Evolutionary conservation across 2,888 invertebrate genomes (phyloP).

Genomic region (Nebria brevicollis): DNA sequence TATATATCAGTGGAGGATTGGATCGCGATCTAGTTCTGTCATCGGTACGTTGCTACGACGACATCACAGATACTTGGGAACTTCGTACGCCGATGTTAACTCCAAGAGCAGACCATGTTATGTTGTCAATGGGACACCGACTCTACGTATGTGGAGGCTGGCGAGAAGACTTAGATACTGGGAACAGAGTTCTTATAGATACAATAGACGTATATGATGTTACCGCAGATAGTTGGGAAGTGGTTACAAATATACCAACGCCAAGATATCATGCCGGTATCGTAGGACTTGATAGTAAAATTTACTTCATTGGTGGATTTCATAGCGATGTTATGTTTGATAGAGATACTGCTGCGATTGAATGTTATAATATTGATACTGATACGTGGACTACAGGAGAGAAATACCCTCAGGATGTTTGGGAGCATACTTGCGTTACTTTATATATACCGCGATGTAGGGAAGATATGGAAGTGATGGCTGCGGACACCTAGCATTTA

Average conservation of each 20-base stretch:
- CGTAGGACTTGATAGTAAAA: constrained; percentile 68
- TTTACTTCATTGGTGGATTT: constrained; percentile 77
- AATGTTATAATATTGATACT: constrained; percentile 72
- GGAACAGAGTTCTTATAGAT: constrained; percentile 67
- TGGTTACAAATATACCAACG: constrained; percentile 71
- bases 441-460: constrained; percentile 72
- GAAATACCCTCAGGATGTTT: constrained; percentile 74
- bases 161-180: constrained; percentile 67
- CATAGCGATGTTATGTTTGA: constrained; percentile 74
- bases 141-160: constrained; percentile 75
- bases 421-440: constrained; percentile 76
- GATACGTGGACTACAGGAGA: constrained; percentile 71
- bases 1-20: constrained; percentile 67
- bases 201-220: constrained; percentile 75
- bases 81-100: constrained; percentile 67
- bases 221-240: constrained; percentile 68
- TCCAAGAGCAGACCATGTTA: constrained; percentile 73
- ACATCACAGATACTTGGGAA: constrained; percentile 66
- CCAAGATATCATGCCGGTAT: constrained; percentile 77
- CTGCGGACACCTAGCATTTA: constrained; percentile 48
- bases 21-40: constrained; percentile 67
- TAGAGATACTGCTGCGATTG: constrained; percentile 73
- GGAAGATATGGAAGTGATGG: constrained; percentile 65
- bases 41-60: constrained; percentile 66
- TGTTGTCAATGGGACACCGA: constrained; percentile 68